Conservation (phyloP, 1,140 invertebrate species). For the Drosophila azteca region DNA sequence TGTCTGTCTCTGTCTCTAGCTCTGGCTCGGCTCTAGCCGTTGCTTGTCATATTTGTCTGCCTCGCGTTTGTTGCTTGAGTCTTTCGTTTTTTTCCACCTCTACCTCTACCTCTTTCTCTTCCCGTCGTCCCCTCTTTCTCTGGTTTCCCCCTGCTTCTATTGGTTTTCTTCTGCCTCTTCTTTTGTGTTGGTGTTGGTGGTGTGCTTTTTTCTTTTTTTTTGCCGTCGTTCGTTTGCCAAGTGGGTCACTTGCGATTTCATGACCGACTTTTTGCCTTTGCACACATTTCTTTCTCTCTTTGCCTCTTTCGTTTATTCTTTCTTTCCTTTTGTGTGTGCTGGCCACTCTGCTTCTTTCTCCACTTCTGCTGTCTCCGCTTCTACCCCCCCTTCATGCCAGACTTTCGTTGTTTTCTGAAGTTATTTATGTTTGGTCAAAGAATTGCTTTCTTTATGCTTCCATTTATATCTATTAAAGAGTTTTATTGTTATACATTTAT, state of each 20-base stretch:
- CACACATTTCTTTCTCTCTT: conserved; percentile 41
- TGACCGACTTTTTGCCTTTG: conserved; percentile 69
- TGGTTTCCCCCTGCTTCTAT: too few species aligned
- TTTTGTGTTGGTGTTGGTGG: conserved; percentile 7
- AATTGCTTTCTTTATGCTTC: conserved; percentile 56
- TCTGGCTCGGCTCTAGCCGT: conserved; percentile 64
- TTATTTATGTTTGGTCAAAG: conserved; percentile 69
- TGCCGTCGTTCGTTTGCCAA: conserved; percentile 69
- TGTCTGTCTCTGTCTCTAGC: conserved; percentile 40
- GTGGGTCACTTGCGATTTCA: conserved; percentile 82
- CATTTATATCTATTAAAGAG: conserved; percentile 2
- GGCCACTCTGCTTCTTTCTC: conserved; percentile 26
- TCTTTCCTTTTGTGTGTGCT: conserved; percentile 37
- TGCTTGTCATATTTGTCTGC: conserved; percentile 77
- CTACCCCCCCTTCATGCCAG: conserved; percentile 1
- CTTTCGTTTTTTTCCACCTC: conserved; percentile 66
- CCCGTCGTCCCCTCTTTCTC: too few species aligned
- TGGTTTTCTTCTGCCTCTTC: conserved; percentile 11
- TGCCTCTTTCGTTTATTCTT: conserved; percentile 26
- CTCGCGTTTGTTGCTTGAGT: conserved; percentile 74
- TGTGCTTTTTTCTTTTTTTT: conserved; percentile 5
- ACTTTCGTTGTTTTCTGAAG: conserved; percentile 43
- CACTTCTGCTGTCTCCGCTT: not conserved
- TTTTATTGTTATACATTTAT: conserved; percentile 1
- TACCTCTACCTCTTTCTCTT: not conserved